Evolutionary conservation across 2,113 vertebrate species (phyloP).

Genomic region (Lipophrys pholis): DNA sequence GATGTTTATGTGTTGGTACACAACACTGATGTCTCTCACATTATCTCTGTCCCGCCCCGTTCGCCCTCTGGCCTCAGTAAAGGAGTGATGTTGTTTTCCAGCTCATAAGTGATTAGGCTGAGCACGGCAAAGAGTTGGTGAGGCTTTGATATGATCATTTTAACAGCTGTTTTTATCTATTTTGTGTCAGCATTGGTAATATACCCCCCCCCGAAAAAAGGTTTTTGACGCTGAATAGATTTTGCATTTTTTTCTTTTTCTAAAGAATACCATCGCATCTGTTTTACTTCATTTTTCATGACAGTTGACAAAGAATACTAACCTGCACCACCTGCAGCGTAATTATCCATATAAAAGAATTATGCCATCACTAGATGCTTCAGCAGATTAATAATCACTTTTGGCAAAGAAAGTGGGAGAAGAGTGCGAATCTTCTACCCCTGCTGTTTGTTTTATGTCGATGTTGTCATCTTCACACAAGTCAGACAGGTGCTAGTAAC

Average conservation of each 20-base stretch:
- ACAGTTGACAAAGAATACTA: not conserved
- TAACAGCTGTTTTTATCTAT: not conserved
- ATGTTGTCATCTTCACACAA: not conserved
- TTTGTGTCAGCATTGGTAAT: not conserved
- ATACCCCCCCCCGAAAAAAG: not conserved
- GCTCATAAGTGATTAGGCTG: slow-evolving; percentile 26
- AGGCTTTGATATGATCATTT: slow-evolving; percentile 4
- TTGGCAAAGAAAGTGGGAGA: not conserved
- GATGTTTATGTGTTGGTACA: slow-evolving; percentile 7
- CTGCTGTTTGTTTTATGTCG: not conserved
- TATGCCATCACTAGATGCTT: not conserved
- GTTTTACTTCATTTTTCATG: not conserved
- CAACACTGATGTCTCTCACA: slow-evolving; percentile 8
- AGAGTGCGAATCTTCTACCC: not conserved
- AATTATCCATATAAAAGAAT: not conserved
- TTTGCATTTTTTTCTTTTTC: not conserved
- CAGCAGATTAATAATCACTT: not conserved
- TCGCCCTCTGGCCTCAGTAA: slow-evolving; percentile 20
- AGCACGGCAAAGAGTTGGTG: slow-evolving; percentile 2
- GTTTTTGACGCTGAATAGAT: too few species aligned
- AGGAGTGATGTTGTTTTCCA: slow-evolving; percentile 19
- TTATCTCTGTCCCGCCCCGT: slow-evolving; percentile 16
- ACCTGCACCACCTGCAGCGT: not conserved
- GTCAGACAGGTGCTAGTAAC: not conserved
- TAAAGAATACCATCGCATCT: too few species aligned